These are phyloP conservation scores for Allygus modestus DNA, from an alignment of 2,888 invertebrate species.

Conservation along the genomic window DNA sequence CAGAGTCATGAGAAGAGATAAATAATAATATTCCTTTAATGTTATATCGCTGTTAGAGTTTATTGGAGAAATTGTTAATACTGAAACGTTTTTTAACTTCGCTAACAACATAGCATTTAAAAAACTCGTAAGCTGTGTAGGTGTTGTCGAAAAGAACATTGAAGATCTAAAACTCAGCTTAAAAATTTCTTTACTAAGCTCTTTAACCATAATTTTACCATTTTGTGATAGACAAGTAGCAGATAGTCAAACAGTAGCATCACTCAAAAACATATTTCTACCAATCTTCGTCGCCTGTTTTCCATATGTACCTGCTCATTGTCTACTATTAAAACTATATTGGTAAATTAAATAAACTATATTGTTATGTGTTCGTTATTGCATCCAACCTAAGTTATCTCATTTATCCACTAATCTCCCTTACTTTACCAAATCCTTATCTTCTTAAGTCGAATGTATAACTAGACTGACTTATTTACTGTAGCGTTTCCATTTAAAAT, in stretches of 20 bases:
- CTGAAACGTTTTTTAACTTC: too few relatives aligned
- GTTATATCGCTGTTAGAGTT: not conserved
- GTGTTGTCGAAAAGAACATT: too few relatives aligned
- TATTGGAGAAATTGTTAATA: not conserved
- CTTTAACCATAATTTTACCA: not conserved
- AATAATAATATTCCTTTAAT: not conserved
- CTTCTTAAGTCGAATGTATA: too few relatives aligned
- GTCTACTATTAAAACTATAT: conserved; percentile 35
- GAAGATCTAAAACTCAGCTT: not conserved
- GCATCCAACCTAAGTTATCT: conserved; percentile 26
- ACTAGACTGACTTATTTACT: too few relatives aligned
- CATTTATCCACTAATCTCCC: not conserved
- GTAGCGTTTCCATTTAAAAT: too few relatives aligned
- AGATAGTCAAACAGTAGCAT: not conserved
- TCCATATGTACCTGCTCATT: conserved; percentile 45
- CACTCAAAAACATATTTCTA: not conserved
- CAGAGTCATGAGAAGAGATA: not conserved
- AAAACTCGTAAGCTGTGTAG: too few relatives aligned
- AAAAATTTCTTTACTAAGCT: not conserved
- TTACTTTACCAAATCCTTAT: not conserved
- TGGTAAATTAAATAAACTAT: conserved; percentile 53
- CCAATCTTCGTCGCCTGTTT: conserved; percentile 28
- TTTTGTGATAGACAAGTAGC: not conserved
- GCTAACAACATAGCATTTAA: too few relatives aligned
- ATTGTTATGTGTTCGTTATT: conserved; percentile 48